Conservation (phyloP, 2,113 vertebrate genomes). For the Pollimyrus isidori region DNA sequence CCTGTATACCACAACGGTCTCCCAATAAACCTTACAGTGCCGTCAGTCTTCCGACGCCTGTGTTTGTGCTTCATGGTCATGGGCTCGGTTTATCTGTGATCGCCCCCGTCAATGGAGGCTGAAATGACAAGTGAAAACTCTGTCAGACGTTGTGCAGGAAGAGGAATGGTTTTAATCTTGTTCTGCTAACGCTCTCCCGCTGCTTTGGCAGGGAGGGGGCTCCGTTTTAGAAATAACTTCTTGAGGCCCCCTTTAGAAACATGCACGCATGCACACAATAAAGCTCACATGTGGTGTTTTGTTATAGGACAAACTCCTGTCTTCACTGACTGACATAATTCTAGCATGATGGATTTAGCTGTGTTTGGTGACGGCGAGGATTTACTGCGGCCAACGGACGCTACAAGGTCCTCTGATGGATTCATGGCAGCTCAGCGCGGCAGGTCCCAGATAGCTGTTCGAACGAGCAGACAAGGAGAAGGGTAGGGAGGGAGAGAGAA, state of each 20-base stretch:
- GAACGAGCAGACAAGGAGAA: not conserved
- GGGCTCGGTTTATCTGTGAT: not conserved
- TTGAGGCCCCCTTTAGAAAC: not conserved
- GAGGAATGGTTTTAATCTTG: not conserved
- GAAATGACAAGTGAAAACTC: not conserved
- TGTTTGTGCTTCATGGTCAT: not conserved
- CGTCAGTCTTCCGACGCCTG: not conserved
- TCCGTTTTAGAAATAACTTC: not conserved
- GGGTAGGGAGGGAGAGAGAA: slow-evolving; percentile 1
- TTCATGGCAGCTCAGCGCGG: not conserved
- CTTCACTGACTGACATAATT: not conserved
- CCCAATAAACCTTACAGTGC: not conserved
- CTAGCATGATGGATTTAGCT: not conserved
- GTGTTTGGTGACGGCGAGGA: not conserved
- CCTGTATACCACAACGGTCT: not conserved
- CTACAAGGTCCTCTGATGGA: not conserved
- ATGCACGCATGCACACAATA: not conserved
- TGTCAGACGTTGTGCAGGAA: not conserved
- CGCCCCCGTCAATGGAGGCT: not conserved
- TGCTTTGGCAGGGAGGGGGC: not conserved
- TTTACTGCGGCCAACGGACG: not conserved
- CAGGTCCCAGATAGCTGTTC: slow-evolving; percentile 8
- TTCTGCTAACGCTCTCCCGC: not conserved
- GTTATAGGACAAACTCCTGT: not conserved
- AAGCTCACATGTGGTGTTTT: not conserved